A percentile compares a stretch with the other conserved stretches of the same genome.
Conservation (phyloP, 2,888 invertebrate species). For the Pristionchus mayeri region DNA sequence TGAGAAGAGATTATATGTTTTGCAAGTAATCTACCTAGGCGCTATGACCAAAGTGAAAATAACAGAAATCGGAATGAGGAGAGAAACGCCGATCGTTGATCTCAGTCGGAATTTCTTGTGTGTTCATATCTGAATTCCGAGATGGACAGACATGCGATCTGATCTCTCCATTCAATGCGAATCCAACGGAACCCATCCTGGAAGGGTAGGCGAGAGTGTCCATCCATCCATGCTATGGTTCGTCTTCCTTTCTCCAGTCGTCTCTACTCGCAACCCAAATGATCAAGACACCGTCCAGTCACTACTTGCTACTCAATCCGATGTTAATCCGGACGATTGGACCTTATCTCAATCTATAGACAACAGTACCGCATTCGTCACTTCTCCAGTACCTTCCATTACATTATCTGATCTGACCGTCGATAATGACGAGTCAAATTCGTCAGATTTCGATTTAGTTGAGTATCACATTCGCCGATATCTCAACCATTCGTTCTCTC, state of each 20-base stretch:
- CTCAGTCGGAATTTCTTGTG: no score
- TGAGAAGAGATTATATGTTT: no score
- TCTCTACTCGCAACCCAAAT: background rate
- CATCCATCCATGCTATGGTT: background rate
- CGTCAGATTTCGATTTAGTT: background rate
- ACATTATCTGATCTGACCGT: background rate
- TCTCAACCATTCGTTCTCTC: conserved; percentile 37
- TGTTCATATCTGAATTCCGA: background rate
- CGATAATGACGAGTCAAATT: background rate
- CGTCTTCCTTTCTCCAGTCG: background rate
- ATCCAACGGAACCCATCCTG: no score
- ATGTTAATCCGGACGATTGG: background rate
- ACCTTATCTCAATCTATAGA: background rate
- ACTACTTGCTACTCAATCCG: background rate
- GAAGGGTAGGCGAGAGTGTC: background rate
- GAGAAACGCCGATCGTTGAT: no score
- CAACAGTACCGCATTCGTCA: background rate
- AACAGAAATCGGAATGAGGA: no score
- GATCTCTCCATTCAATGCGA: no score
- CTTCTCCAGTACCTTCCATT: background rate
- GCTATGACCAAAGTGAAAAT: no score
- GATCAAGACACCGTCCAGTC: background rate
- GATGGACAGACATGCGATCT: no score
- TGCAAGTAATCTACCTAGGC: no score
- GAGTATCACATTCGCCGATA: conserved; percentile 38